A percentile compares a stretch with the other conserved stretches of the same genome.
Evolutionary conservation across 2,797 vertebrate species (phyloP).

Genomic region (Thripadectes ignobilis): DNA sequence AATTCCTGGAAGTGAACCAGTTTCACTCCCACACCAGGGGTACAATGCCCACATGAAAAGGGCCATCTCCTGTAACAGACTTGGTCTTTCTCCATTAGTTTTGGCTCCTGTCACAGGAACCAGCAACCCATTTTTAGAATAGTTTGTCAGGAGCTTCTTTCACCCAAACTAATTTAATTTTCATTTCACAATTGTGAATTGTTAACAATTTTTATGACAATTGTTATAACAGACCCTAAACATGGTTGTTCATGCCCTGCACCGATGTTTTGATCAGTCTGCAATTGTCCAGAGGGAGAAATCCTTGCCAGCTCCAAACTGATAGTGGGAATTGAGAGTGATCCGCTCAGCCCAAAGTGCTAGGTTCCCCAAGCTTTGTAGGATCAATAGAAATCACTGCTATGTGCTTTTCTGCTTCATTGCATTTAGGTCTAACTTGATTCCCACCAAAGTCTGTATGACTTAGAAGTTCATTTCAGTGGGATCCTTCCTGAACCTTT

Average conservation of each 20-base stretch:
- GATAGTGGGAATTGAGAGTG: background rate
- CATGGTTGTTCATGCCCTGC: background rate
- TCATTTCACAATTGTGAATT: background rate
- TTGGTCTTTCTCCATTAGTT: background rate
- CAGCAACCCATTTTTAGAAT: background rate
- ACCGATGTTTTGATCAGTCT: background rate
- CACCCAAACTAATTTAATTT: background rate
- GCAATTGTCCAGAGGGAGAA: background rate
- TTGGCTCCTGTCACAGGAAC: background rate
- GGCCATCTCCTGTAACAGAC: background rate
- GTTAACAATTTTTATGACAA: fast-evolving
- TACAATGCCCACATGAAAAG: background rate
- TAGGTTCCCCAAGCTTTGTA: background rate
- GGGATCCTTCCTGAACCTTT: background rate
- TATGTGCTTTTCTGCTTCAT: background rate
- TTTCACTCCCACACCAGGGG: background rate
- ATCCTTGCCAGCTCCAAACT: background rate
- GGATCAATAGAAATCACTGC: background rate
- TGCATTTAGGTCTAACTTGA: background rate
- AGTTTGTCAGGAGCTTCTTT: background rate
- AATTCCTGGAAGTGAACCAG: background rate
- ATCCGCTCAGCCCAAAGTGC: background rate
- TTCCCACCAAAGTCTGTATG: background rate
- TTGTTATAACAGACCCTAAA: background rate
- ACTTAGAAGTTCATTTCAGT: background rate